These are phyloP conservation scores for Thamnaconus septentrionalis DNA, from an alignment of 2,113 vertebrate genomes.

Conservation along the genomic window DNA sequence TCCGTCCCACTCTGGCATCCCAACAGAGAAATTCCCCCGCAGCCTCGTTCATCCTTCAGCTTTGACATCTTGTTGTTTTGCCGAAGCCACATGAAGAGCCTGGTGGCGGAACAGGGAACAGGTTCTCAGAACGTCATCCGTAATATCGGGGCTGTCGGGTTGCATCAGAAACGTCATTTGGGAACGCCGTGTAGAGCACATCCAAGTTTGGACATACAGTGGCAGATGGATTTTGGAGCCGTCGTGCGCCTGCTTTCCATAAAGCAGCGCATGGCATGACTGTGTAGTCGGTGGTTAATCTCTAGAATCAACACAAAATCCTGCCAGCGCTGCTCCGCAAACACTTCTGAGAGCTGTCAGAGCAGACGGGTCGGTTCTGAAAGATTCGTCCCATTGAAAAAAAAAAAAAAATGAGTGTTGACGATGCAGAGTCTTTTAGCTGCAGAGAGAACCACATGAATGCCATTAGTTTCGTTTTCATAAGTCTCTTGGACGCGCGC, in stretches of 20 bases:
- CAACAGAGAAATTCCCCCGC: too few species aligned
- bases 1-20: too few species aligned
- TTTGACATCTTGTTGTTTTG: conserved; percentile 15
- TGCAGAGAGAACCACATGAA: too few species aligned
- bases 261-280: background rate
- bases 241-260: background rate
- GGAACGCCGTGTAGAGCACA: too few species aligned
- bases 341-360: too few species aligned
- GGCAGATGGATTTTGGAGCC: too few species aligned
- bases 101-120: too few species aligned
- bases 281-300: conserved; percentile 15
- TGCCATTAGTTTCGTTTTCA: conserved; percentile 30
- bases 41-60: too few species aligned
- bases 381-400: conserved; percentile 20
- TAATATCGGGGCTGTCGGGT: too few species aligned
- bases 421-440: conserved; percentile 23
- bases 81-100: background rate
- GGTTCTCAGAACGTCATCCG: too few species aligned
- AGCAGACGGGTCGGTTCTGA: conserved; percentile 8
- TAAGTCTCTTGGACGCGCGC: conserved; percentile 28
- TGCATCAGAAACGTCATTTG: too few species aligned
- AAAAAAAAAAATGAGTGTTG: conserved; percentile 5
- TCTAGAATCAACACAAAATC: conserved; percentile 7
- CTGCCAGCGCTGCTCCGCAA: background rate
- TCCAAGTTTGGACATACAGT: too few species aligned